Evolutionary conservation across 1,140 invertebrate genomes (phyloP).

Genomic region (Parasteatoda tepidariorum): DNA sequence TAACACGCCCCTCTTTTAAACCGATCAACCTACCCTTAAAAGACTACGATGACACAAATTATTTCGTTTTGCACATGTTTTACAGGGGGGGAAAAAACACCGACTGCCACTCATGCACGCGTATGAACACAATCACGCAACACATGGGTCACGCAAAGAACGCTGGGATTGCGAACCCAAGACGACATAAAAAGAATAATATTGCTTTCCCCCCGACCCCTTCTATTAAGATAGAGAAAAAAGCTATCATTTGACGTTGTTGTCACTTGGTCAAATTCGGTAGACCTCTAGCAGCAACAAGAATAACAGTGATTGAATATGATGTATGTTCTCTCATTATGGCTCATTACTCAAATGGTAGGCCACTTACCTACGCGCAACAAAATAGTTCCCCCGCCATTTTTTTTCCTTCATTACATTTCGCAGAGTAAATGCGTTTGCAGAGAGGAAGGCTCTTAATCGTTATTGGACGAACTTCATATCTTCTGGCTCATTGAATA

Average conservation of each 20-base stretch:
- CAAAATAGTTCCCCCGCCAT: slow-evolving; percentile 17
- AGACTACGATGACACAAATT: slow-evolving; percentile 38
- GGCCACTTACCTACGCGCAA: slow-evolving; percentile 40
- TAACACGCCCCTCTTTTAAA: slow-evolving; percentile 12
- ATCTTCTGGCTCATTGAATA: slow-evolving; percentile 1
- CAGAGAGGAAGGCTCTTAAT: not conserved
- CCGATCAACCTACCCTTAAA: slow-evolving; percentile 1
- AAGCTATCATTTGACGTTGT: slow-evolving; percentile 31
- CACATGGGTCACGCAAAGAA: not conserved
- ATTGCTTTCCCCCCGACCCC: not conserved
- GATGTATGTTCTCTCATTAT: slow-evolving; percentile 56
- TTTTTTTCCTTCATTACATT: slow-evolving; percentile 48
- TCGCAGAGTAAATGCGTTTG: slow-evolving; percentile 10
- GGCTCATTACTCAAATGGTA: slow-evolving; percentile 56
- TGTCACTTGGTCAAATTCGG: slow-evolving; percentile 32
- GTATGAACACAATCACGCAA: slow-evolving; percentile 15
- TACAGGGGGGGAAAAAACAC: no score
- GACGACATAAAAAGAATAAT: not conserved
- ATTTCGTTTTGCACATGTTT: slow-evolving; percentile 10
- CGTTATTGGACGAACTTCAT: slow-evolving; percentile 17
- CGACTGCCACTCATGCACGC: not conserved
- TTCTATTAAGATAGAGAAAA: not conserved
- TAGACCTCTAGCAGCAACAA: slow-evolving; percentile 18
- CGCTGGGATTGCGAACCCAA: not conserved
- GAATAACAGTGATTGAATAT: slow-evolving; percentile 58